Evolutionary conservation across 2,113 vertebrate genomes (phyloP).

Genomic region (Collichthys lucidus): DNA sequence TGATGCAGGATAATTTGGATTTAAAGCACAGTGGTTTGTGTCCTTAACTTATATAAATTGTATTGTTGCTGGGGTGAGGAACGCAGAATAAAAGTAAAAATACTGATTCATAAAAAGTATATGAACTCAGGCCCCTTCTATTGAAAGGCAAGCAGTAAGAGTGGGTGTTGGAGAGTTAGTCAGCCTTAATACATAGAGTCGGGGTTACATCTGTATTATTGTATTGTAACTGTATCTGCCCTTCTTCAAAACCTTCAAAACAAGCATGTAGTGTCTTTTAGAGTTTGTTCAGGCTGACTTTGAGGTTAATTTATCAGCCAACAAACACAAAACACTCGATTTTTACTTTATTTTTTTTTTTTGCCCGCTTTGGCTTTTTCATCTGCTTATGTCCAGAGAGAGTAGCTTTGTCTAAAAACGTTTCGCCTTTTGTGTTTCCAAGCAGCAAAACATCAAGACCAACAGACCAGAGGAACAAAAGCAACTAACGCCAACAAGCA

Average conservation of each 20-base stretch:
- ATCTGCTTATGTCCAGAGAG: background rate
- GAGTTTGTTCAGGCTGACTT: background rate
- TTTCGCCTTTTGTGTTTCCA: background rate
- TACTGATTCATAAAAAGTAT: too few species aligned
- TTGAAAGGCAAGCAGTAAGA: too few species aligned
- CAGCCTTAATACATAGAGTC: too few species aligned
- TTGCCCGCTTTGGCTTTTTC: background rate
- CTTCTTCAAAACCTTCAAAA: background rate
- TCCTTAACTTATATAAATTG: too few species aligned
- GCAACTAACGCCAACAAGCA: slow-evolving; percentile 23
- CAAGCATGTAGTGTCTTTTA: background rate
- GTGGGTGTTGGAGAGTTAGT: too few species aligned
- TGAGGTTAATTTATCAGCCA: slow-evolving; percentile 23
- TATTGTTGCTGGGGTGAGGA: too few species aligned
- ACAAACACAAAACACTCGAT: slow-evolving; percentile 13
- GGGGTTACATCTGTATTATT: background rate
- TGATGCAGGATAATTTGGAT: too few species aligned
- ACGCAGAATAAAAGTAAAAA: too few species aligned
- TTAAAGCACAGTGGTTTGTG: too few species aligned
- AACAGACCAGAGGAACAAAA: slow-evolving; percentile 1
- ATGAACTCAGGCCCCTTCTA: too few species aligned
- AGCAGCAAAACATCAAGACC: slow-evolving; percentile 27
- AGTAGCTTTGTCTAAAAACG: slow-evolving; percentile 7
- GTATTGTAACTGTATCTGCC: background rate
- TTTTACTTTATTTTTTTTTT: background rate